Base-by-base conservation (phyloP, 2,797 vertebrate genomes). In the Picus viridis region DNA sequence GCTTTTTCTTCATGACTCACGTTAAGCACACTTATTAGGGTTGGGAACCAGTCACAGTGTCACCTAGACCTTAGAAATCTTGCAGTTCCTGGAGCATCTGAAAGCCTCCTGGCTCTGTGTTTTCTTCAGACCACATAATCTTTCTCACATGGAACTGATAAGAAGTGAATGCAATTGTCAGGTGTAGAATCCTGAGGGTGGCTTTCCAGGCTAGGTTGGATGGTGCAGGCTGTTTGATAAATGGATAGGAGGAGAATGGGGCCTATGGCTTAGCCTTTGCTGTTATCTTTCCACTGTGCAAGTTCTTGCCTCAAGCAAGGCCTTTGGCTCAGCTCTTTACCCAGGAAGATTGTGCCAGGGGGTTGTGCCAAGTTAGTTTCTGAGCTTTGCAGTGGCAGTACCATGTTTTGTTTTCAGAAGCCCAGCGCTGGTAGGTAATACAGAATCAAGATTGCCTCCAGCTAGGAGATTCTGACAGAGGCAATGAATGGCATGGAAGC, bases 111-210 rank as follows among this genome's bases (percentile, higher is more conserved):
- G 20, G 17, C 69, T 88, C 43, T 84, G 27, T 16, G 0, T 45
- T 79, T 51, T 65, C 34, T 32, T 72, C 20, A 34, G 30, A 27
- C 32, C 29, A 9, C 16, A 7, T 51, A 30, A 57, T 49, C 65
- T 36, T 59, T 51, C 24, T 74, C 23, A 12, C 7, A 58, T 26
- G 30, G 41, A 81, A 78, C 10, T 4, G 7, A 23, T n/a, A 51
- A 89, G 34, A 78, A 87, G 49, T 29, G 0, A 2, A 10, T 29
- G 27, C 20, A 70, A 2, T 6, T 34, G 23, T 36, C 45, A 53
- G 1, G 0, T 64, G 26, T 32, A 43, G 49, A 43, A 26, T 34
- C 15, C 75, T 34, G 34, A 51, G 15, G 22, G 18, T 1, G 1
- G 15, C 22, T 47, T 77, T 49, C 32, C 27, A 43, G 39, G 34